Percentiles rank a stretch among this genome's conserved stretches.
These are phyloP conservation scores for Neodiprion virginianus DNA, from an alignment of 1,140 invertebrate species.

Conservation along the genomic window DNA sequence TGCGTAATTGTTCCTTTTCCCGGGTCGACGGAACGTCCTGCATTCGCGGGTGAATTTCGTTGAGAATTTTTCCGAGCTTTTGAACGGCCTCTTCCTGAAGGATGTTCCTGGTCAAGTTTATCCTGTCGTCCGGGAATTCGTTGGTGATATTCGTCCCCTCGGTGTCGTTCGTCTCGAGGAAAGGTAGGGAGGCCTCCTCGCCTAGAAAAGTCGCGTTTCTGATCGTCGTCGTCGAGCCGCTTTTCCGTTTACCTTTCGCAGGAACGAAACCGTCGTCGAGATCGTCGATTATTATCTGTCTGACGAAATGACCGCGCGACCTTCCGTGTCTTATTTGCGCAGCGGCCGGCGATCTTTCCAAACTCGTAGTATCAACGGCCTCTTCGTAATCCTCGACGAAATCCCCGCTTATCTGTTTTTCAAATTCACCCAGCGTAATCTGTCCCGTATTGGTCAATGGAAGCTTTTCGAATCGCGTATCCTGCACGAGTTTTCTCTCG, in stretches of 20 bases:
- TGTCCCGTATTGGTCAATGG: not conserved
- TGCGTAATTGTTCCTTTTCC: not conserved
- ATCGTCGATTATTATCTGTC: conserved; percentile 35
- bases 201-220: conserved; percentile 25
- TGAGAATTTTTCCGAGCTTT: conserved; percentile 12
- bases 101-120: conserved; percentile 7
- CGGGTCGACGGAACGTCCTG: not conserved
- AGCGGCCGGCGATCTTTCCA: conserved; percentile 38
- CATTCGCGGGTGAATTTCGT: conserved; percentile 6
- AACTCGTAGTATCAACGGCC: conserved; percentile 28
- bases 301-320: conserved; percentile 45
- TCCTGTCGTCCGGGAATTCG: conserved; percentile 20
- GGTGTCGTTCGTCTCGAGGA: not conserved
- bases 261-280: conserved; percentile 11
- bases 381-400: not conserved
- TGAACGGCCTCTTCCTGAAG: conserved; percentile 9
- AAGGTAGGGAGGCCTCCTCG: not conserved
- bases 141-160: not conserved
- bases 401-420: not conserved
- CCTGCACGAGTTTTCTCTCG: conserved; percentile 40
- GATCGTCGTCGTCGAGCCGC: conserved; percentile 19
- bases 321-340: conserved; percentile 52
- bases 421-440: not conserved
- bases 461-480: not conserved
- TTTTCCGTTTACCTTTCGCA: conserved; percentile 18